Base-by-base conservation (phyloP, 2,888 invertebrate species). In the Schizaphis graminum region DNA sequence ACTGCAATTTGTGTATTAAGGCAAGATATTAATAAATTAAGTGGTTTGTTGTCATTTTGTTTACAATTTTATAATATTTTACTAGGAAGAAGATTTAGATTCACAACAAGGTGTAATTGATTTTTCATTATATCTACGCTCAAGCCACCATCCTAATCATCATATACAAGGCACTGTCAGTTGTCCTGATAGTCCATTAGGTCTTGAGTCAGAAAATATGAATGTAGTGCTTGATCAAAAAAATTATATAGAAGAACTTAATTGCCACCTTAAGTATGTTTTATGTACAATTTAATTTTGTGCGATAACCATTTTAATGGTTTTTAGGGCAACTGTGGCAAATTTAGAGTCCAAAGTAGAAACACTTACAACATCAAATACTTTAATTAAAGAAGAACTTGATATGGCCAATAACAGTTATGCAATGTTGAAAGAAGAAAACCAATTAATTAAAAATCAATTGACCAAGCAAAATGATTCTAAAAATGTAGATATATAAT, bases 1-100 rank as follows among this genome's bases (percentile, higher is more conserved):
- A 99, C 96, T 99, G 99, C 96, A 99, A 99, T 96, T 97, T 99
- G 95, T 99, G 99, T 96, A 98, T 99, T 89, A 99, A 99, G 97
- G 98, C 98, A 96, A 96, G 96, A 95, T 41, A 21, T 91, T 47
- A 86, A 49, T 67, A 49, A n/a, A n/a, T 41, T 35, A 87, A 85
- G 21, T 47, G 5, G 47, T 53, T 77, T 93, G 35, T 94, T 61
- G 3, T 85, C n/a, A n/a, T 57, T 94, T 44, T 89, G n/a, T 89
- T 84, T 28, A 88, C 77, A 91, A 67, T 95, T 95, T 95, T 94
- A 13, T 89, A 26, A 41, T 57, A 86, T 86, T 8, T 90, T 47
- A 61, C 28, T 95, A 98, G 97, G 98, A 98, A 96, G 98, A 98
- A 96, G 98, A 98, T 96, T 96, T 98, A 95, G 98, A 98, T 96